phyloP scores from a whole-genome alignment of 2,113 vertebrate species.

The Helogale parvula region DNA sequence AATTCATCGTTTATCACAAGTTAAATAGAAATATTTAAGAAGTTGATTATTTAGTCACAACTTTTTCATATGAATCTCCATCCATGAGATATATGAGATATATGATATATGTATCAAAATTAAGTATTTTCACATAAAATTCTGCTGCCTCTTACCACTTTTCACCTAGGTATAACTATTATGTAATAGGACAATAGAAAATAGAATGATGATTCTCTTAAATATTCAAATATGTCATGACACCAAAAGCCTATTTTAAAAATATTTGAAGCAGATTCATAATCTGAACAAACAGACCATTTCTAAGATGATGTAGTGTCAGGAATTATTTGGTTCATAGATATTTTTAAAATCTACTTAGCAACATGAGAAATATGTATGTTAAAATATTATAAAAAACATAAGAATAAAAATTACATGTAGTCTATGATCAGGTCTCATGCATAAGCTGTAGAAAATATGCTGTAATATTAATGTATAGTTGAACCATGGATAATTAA shows the following conservation, averaged over 20 bases:
- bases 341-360: slow-evolving; percentile 23
- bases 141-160: not conserved
- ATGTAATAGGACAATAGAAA: not conserved
- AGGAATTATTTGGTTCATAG: not conserved
- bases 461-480: not conserved
- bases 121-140: not conserved
- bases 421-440: not conserved
- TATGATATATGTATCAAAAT: not conserved
- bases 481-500: not conserved
- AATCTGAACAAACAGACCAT: not conserved
- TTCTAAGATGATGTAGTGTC: not conserved
- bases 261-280: not conserved
- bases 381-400: not conserved
- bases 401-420: not conserved
- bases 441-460: not conserved
- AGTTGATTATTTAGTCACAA: not conserved
- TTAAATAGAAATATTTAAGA: not conserved
- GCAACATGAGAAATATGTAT: not conserved
- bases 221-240: not conserved
- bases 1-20: not conserved
- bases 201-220: not conserved
- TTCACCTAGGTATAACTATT: not conserved
- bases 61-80: not conserved
- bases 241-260: not conserved
- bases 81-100: not conserved